Percentiles rank a stretch among this genome's conserved stretches.
Evolutionary conservation across 2,888 invertebrate genomes (phyloP).

Genomic region (Sesamia inferens): DNA sequence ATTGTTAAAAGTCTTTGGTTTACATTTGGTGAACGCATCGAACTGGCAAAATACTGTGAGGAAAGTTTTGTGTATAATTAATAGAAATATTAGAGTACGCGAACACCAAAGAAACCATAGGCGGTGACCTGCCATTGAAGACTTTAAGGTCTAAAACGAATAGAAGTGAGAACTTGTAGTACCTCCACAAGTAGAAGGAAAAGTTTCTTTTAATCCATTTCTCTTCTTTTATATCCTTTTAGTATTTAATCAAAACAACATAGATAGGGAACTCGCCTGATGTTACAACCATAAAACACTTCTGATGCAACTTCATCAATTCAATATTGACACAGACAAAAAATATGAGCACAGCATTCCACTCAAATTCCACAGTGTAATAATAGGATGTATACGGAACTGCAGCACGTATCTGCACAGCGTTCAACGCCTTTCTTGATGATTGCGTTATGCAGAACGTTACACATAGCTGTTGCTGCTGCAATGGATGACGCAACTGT

Average conservation of each 20-base stretch:
- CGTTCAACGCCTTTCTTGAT: constrained; percentile 56
- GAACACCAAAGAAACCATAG: background rate
- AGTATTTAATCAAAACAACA: background rate
- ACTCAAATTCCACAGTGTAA: constrained; percentile 26
- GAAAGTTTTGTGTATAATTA: background rate
- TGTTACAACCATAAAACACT: constrained; percentile 7
- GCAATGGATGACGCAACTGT: constrained; percentile 29
- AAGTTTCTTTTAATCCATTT: no score
- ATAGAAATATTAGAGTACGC: background rate
- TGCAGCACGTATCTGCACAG: constrained; percentile 35
- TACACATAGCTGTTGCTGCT: constrained; percentile 44
- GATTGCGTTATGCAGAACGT: constrained; percentile 57
- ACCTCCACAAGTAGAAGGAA: no score
- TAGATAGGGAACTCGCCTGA: background rate
- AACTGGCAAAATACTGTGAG: background rate
- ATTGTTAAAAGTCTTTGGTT: background rate
- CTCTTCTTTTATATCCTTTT: no score
- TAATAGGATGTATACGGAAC: constrained; percentile 47
- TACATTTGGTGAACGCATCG: background rate
- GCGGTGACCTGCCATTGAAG: no score
- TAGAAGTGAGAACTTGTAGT: no score
- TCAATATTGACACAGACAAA: constrained; percentile 48
- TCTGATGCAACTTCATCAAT: constrained; percentile 32
- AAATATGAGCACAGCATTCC: constrained; percentile 19
- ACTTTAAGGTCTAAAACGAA: background rate